These are phyloP conservation scores for Cinclus mexicanus DNA, from an alignment of 2,113 vertebrate genomes.

Conservation along the genomic window DNA sequence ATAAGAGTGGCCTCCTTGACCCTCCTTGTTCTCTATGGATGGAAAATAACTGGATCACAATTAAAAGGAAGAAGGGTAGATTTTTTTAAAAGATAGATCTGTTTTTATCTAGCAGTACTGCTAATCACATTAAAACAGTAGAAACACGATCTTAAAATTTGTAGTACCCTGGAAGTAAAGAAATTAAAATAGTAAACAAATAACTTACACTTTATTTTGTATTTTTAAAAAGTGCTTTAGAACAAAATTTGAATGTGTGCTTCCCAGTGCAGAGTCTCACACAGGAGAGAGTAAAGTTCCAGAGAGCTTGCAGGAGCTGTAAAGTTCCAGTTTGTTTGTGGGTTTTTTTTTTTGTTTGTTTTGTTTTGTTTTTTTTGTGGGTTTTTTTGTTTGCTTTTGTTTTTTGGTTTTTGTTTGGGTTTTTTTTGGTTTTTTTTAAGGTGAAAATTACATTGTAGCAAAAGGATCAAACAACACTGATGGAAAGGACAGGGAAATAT, in stretches of 20 bases:
- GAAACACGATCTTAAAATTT: neutral
- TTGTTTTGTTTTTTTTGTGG: too few relatives aligned
- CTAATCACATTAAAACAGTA: neutral
- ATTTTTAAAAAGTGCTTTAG: neutral
- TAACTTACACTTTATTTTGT: neutral
- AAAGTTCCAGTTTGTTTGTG: neutral
- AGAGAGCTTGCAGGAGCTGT: neutral
- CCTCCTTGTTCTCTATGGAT: neutral
- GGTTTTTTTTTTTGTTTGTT: too few relatives aligned
- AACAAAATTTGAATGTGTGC: neutral
- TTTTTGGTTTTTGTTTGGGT: too few relatives aligned
- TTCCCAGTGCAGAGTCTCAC: neutral
- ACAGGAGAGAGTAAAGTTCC: neutral
- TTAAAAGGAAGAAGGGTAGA: neutral
- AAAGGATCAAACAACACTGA: slow-evolving; percentile 43
- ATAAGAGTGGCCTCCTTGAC: neutral
- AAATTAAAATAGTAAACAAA: slow-evolving; percentile 13
- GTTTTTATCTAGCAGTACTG: neutral
- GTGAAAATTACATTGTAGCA: neutral
- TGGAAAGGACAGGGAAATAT: slow-evolving; percentile 13
- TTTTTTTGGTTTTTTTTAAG: neutral
- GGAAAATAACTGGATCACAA: neutral
- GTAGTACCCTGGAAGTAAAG: neutral
- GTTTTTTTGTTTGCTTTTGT: too few relatives aligned
- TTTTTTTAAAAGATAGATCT: neutral